Conservation (phyloP, 1,140 invertebrate species). For the Papilio machaon region DNA sequence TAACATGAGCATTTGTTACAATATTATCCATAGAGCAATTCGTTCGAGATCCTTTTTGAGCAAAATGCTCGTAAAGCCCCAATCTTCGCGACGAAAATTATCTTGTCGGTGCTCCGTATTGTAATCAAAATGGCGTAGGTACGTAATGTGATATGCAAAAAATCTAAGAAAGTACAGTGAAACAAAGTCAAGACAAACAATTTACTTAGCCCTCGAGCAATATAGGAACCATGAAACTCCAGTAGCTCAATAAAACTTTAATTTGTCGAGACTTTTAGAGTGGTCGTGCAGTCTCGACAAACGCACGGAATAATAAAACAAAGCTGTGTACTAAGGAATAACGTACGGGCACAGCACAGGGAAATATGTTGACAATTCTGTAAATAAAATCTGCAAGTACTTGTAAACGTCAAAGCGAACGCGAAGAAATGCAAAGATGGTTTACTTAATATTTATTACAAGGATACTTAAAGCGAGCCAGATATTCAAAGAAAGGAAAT, state of each 20-base stretch:
- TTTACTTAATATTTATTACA: conserved; percentile 7
- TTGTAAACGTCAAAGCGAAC: conserved; percentile 15
- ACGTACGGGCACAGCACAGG: background rate
- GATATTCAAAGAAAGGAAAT: background rate
- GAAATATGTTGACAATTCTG: conserved; percentile 23
- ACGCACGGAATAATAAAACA: conserved; percentile 28
- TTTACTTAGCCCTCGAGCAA: background rate
- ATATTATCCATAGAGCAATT: too few relatives aligned
- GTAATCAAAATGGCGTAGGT: too few relatives aligned
- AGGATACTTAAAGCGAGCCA: background rate
- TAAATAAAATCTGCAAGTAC: conserved; percentile 23
- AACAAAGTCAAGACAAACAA: background rate
- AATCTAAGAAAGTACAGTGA: background rate
- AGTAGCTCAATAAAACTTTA: background rate
- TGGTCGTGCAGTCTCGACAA: background rate
- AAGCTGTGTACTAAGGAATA: conserved; percentile 11
- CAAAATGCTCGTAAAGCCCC: too few relatives aligned
- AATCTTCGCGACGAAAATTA: too few relatives aligned
- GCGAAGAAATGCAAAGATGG: background rate
- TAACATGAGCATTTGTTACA: too few relatives aligned
- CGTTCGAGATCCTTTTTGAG: too few relatives aligned
- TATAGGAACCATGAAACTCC: background rate
- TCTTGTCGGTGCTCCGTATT: background rate
- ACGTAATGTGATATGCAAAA: too few relatives aligned
- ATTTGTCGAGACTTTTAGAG: background rate